Conservation (phyloP, 2,888 invertebrate species). For the Prosopocoilus inquinatus region DNA sequence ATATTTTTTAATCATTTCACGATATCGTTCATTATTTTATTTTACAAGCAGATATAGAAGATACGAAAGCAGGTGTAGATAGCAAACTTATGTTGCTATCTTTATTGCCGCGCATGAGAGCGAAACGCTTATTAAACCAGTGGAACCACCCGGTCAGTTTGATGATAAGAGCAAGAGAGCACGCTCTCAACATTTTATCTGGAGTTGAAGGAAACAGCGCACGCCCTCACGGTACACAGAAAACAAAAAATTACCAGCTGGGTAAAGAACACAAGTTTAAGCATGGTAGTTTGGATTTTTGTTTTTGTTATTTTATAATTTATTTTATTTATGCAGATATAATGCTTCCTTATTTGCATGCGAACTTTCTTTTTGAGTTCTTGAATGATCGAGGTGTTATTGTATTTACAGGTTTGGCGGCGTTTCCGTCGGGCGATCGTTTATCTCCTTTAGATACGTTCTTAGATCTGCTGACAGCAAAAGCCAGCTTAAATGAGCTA, state of each 20-base stretch:
- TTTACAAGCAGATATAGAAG: constrained; percentile 49
- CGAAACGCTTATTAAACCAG: constrained; percentile 72
- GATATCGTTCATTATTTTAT: no score
- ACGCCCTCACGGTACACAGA: constrained; percentile 36
- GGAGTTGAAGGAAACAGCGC: constrained; percentile 59
- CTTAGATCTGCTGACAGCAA: constrained; percentile 79
- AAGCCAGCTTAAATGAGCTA: constrained; percentile 80
- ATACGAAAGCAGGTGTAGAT: constrained; percentile 58
- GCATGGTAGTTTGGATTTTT: constrained; percentile 13
- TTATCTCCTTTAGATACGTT: constrained; percentile 81
- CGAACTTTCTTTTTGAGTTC: background rate
- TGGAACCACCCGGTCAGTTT: constrained; percentile 78
- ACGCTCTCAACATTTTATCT: constrained; percentile 75
- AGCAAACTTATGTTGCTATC: constrained; percentile 73
- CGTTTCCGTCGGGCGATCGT: constrained; percentile 69
- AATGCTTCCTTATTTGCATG: constrained; percentile 2
- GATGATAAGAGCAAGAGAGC: constrained; percentile 76
- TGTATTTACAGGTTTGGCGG: constrained; percentile 62
- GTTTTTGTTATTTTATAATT: constrained; percentile 8
- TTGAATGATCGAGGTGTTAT: background rate
- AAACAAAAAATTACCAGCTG: constrained; percentile 32
- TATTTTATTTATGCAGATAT: constrained; percentile 2
- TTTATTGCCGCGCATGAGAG: constrained; percentile 73
- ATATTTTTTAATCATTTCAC: no score
- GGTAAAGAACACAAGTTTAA: constrained; percentile 23